phyloP scores from a whole-genome alignment of 2,888 invertebrate genomes.

The Leptothorax acervorum region DNA sequence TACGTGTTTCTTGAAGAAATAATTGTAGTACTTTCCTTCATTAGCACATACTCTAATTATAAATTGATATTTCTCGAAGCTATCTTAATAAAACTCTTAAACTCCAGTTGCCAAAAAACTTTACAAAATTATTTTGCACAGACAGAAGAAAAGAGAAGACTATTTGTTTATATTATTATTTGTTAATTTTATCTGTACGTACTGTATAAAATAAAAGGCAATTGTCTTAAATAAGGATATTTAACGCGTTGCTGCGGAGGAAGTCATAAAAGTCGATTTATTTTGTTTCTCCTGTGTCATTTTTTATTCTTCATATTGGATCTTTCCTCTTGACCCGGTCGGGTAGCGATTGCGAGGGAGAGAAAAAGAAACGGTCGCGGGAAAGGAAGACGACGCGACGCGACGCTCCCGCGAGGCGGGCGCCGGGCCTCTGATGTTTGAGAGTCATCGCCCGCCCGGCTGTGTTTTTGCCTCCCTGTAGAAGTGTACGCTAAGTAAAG shows the following conservation, averaged over 20 bases:
- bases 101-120: too few species aligned
- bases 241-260: not conserved
- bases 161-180: not conserved
- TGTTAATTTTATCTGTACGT: not conserved
- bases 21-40: not conserved
- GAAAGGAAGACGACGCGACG: constrained; percentile 49
- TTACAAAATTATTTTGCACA: not conserved
- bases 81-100: too few species aligned
- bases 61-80: not conserved
- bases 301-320: not conserved
- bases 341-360: not conserved
- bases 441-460: constrained; percentile 73
- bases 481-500: constrained; percentile 79
- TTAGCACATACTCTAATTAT: not conserved
- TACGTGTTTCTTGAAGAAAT: too few species aligned
- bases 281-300: not conserved
- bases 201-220: not conserved
- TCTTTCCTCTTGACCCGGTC: not conserved
- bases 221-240: not conserved
- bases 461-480: constrained; percentile 75
- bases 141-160: not conserved
- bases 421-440: constrained; percentile 80
- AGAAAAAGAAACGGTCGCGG: constrained; percentile 24
- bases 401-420: constrained; percentile 70
- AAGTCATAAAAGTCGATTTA: constrained; percentile 6